phyloP scores from a whole-genome alignment of 92 coral and sea anemone genomes.

The Zoanthus gigantus region DNA sequence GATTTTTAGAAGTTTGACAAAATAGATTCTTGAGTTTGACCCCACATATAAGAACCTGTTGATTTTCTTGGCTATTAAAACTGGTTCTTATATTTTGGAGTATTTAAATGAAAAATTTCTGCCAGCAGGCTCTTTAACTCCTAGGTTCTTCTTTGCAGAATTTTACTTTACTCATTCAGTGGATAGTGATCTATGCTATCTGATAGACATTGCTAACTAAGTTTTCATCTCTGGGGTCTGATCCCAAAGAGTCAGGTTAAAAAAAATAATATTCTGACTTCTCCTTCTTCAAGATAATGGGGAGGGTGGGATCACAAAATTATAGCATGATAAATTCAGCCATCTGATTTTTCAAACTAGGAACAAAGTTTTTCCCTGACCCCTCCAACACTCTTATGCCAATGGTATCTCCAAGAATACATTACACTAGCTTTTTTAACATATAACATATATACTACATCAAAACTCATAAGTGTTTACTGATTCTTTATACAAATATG shows the following conservation, averaged over 20 bases:
- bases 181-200: constrained; percentile 9
- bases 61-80: too few relatives aligned
- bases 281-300: not conserved
- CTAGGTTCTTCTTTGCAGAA: too few relatives aligned
- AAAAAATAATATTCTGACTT: not conserved
- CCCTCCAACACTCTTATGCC: not conserved
- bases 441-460: not conserved
- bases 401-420: not conserved
- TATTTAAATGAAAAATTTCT: too few relatives aligned
- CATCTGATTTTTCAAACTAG: not conserved
- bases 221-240: not conserved
- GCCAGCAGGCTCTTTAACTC: too few relatives aligned
- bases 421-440: not conserved
- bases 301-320: constrained; percentile 21
- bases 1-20: too few relatives aligned
- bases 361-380: not conserved
- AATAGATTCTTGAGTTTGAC: too few relatives aligned
- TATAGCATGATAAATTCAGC: not conserved
- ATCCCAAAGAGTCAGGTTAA: not conserved
- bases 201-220: constrained; percentile 7
- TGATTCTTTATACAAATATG: not conserved
- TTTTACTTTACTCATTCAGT: not conserved
- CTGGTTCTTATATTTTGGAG: too few relatives aligned
- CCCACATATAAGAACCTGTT: too few relatives aligned
- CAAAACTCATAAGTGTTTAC: not conserved